These are phyloP conservation scores for Ischnura elegans DNA, from an alignment of 2,888 invertebrate species.

Conservation along the genomic window DNA sequence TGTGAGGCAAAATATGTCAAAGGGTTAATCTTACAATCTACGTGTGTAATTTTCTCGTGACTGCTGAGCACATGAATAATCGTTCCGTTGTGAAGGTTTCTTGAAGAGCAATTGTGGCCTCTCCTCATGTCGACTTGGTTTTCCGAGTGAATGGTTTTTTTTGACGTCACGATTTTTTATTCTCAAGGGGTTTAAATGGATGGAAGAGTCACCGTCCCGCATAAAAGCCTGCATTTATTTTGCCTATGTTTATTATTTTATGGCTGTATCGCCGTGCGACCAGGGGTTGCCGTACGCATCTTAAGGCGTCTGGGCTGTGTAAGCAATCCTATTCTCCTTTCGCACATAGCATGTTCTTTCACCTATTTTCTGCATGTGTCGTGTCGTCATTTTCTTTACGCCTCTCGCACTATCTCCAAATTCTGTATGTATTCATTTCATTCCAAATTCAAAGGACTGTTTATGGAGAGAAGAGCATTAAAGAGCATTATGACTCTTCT, in stretches of 20 bases:
- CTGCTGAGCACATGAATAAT: too few relatives aligned
- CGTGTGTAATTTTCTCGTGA: too few relatives aligned
- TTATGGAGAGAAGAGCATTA: too few relatives aligned
- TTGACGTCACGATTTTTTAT: not conserved
- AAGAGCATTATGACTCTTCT: too few relatives aligned
- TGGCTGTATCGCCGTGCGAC: not conserved
- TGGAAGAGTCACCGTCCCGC: not conserved
- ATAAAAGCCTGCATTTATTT: not conserved
- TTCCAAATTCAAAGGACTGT: too few relatives aligned
- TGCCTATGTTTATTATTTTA: not conserved
- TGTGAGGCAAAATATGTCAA: too few relatives aligned
- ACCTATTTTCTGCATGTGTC: not conserved
- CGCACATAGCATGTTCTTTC: not conserved
- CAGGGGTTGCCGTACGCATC: not conserved
- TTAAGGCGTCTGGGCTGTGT: not conserved
- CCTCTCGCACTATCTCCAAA: too few relatives aligned
- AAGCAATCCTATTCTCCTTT: not conserved
- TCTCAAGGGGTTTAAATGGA: not conserved
- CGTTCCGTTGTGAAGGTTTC: too few relatives aligned
- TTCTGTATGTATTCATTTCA: too few relatives aligned
- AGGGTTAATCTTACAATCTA: too few relatives aligned
- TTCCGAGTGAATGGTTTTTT: not conserved
- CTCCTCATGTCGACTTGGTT: not conserved
- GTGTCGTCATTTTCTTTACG: too few relatives aligned
- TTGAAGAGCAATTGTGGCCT: not conserved